Evolutionary conservation across 2,888 invertebrate genomes (phyloP).

Genomic region (Piscicola geometra): DNA sequence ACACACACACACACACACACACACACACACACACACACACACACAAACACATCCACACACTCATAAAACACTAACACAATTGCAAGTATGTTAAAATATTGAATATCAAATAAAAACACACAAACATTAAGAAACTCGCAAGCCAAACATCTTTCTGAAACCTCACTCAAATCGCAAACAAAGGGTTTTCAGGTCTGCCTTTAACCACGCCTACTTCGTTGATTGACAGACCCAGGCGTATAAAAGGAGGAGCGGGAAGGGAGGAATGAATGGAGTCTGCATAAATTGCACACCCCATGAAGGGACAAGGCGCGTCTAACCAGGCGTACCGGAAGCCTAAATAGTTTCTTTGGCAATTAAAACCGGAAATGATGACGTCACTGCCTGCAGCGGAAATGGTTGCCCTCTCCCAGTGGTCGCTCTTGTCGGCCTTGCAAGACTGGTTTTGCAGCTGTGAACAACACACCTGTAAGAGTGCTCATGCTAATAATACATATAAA

Average conservation of each 20-base stretch:
- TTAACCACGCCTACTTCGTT: background rate
- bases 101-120: background rate
- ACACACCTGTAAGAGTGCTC: conserved; percentile 17
- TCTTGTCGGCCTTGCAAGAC: background rate
- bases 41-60: background rate
- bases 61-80: background rate
- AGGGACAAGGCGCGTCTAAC: conserved; percentile 43
- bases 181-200: background rate
- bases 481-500: conserved; percentile 9
- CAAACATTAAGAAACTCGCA: background rate
- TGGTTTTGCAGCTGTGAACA: background rate
- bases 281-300: conserved; percentile 44
- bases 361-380: conserved; percentile 10
- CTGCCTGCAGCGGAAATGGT: background rate
- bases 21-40: background rate
- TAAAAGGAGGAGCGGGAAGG: conserved; percentile 33
- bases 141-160: background rate
- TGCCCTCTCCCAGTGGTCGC: background rate
- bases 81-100: background rate
- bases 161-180: background rate
- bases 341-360: conserved; percentile 16
- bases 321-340: conserved; percentile 43
- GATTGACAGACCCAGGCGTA: conserved; percentile 19
- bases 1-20: conserved; percentile 10
- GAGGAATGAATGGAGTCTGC: conserved; percentile 1